Percentiles rank a stretch among this genome's conserved stretches.
Conservation (phyloP, 2,797 vertebrate species). For the Fundulus diaphanus region DNA sequence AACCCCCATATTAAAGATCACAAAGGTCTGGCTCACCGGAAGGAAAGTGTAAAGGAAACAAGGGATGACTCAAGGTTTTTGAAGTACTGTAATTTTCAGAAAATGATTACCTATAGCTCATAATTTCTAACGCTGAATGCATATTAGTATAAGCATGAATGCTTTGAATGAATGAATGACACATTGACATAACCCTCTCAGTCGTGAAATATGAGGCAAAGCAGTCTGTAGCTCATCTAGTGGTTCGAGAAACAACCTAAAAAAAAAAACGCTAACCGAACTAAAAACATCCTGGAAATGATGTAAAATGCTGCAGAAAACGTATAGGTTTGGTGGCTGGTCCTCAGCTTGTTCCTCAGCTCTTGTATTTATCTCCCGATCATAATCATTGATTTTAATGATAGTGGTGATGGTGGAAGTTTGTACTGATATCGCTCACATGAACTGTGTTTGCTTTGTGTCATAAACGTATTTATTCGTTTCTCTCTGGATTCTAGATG, state of each 20-base stretch:
- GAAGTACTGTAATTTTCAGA: conserved; percentile 34
- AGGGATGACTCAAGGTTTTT: not conserved
- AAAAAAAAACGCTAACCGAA: conserved; percentile 43
- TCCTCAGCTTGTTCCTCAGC: conserved; percentile 57
- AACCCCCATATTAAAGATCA: not conserved
- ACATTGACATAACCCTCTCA: conserved; percentile 31
- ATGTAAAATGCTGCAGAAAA: conserved; percentile 44
- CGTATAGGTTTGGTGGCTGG: conserved; percentile 59
- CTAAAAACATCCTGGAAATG: conserved; percentile 28
- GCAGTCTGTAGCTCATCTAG: conserved; percentile 59
- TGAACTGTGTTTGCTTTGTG: conserved; percentile 65
- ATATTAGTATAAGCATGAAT: conserved; percentile 57
- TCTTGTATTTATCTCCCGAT: conserved; percentile 50
- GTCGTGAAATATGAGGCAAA: conserved; percentile 38
- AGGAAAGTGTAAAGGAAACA: not conserved
- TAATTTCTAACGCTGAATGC: conserved; percentile 55
- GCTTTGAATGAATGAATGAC: conserved; percentile 62
- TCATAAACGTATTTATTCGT: conserved; percentile 61
- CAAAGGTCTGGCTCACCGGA: not conserved
- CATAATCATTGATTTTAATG: conserved; percentile 67
- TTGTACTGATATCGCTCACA: conserved; percentile 62
- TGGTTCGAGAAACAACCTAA: conserved; percentile 29
- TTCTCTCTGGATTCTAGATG: conserved; percentile 59
- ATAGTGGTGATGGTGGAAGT: conserved; percentile 67
- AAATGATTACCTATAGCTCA: conserved; percentile 47